Evolutionary conservation across 2,113 vertebrate genomes (phyloP).

Genomic region (Alosa alosa): DNA sequence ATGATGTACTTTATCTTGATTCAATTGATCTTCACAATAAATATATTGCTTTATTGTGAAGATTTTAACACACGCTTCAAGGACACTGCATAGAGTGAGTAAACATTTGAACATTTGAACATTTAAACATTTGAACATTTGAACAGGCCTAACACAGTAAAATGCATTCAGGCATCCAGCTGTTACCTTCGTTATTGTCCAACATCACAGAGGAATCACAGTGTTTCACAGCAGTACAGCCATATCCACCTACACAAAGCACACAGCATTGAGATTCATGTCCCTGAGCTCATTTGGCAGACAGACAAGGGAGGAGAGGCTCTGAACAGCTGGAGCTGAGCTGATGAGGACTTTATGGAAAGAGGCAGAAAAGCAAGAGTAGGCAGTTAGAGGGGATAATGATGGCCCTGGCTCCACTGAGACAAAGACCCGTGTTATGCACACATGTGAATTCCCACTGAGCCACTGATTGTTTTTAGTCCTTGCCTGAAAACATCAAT

Average conservation of each 20-base stretch:
- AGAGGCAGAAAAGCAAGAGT: neutral
- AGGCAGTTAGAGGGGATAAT: neutral
- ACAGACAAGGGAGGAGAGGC: neutral
- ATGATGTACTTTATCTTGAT: neutral
- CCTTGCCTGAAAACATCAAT: neutral
- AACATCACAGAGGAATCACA: neutral
- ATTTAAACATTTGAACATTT: neutral
- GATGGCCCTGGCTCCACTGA: neutral
- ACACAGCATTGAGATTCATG: neutral
- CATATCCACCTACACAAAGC: neutral
- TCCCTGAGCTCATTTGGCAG: constrained; percentile 9
- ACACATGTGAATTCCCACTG: neutral
- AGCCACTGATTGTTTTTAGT: neutral
- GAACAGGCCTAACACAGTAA: neutral
- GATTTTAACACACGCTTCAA: neutral
- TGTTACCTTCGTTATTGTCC: neutral
- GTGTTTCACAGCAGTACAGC: neutral
- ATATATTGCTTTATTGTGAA: neutral
- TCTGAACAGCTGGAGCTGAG: constrained; percentile 11
- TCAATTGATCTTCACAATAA: no score
- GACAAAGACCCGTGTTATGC: neutral
- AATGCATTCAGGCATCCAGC: neutral
- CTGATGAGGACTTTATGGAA: neutral
- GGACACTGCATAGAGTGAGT: neutral
- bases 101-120: neutral